Base-by-base conservation (phyloP, 92 coral and sea anemone species). In the Porites cylindrica region DNA sequence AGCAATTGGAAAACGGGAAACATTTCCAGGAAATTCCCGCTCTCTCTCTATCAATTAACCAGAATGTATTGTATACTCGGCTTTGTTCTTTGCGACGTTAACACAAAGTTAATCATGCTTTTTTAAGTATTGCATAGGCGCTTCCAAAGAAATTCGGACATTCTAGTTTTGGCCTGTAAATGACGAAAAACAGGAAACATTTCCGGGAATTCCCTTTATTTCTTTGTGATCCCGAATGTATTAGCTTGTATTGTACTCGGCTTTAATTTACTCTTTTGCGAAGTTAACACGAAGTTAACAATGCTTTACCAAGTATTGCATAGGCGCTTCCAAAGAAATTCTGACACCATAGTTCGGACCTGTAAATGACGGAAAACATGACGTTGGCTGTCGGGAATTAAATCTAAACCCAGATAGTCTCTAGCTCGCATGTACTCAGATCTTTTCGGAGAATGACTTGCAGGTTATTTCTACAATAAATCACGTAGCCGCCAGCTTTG, bases 401-500 rank as follows among this genome's bases (percentile, higher is more conserved):
- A 5, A 77, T 58, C 66, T 83, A 63, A 50, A 89, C 78, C 85
- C 88, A 83, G 43, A 77, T 89, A 19, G 92, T 70, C 63, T 83
- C 92, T 29, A 88, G n/a, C 16, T 68, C 68, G 7, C 24, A 52
- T 1, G 10, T 8, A 53, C 12, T 8, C 14, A 7, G 43, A 19
- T 50, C 77, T 43, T 51, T 72, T 10, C 76, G 52, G 20, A 29
- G 76, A 12, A 51, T 72, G 16, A n/a, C 4, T 53, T 53, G 59
- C 12, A 26, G 29, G 59, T 53, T 8, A 11, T 53, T 11, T 53
- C 59, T 8, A 8, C 8, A 82, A 24, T 77, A 91, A 54, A 88
- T 54, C 12, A 87, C n/a, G 47, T 82, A 80, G 13, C 91, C 87
- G 12, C 88, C 88, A 50, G 88, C 91, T 56, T 88, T 88, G 76